Evolutionary conservation across 1,140 invertebrate genomes (phyloP), one percentile per base, ranked within the genome.

Genomic region (Polypedilum vanderplanki): DNA sequence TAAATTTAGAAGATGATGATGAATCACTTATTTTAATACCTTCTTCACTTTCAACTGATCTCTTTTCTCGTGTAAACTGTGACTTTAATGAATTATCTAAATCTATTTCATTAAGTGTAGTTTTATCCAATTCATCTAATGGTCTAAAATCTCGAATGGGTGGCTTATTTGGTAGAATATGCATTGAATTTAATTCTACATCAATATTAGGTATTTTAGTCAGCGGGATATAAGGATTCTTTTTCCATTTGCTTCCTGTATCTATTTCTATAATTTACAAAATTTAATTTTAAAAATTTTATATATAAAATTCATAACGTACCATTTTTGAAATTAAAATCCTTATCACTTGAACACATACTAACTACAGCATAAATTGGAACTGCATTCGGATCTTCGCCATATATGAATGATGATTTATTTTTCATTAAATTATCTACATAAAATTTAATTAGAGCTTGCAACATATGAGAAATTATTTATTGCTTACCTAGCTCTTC

Each of bases 291-390:
- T 12, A 15, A 8, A 46, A 46, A 46, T 46, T 46, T 9, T 3
- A 12, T 9, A 4, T 12, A 46, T 3, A 3, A 12, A 46, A 3
- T 57, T 70, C 10, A 20, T 22, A 0, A 8, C 9, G 20, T 70
- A 70, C 65, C 65, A 22, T 70, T 70, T 22, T 70, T 70, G 20
- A 20, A 70, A 12, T 22, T 70, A 70, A 70, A 70, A 10, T 70
- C 65, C 5, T 22, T 70, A 70, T 70, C 65, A 22, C 15, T 10
- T 17, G 65, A 70, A 76, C 86, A 87, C 41, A 81, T 79, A 41
- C 81, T 85, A 17, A 89, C 84, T 41, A 88, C 80, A 7, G 87
- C 87, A 76, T 90, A 90, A 75, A 88, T 83, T 12, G 88, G 87
- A 5, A 89, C 86, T 3, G 80, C 78, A n/a, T 81, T 83, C 15